Evolutionary conservation across 1,140 invertebrate species (phyloP), one percentile per base, ranked within the genome.

Genomic region (Adelges cooleyi): DNA sequence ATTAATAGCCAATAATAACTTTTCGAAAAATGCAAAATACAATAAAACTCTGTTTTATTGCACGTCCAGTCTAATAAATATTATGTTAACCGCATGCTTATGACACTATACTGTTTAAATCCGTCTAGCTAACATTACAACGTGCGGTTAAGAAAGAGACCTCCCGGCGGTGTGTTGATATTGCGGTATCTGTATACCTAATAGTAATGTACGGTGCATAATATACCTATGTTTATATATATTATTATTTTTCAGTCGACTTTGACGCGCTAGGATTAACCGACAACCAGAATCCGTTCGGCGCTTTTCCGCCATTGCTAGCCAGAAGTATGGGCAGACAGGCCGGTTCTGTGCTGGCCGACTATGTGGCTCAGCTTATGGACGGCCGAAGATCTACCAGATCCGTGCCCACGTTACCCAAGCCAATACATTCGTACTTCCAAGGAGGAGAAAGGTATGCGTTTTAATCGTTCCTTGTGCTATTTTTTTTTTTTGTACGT

Each of bases 261-360:
- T 89, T 91, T 71, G 86, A 90, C 72, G 86, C 86, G 71, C 71
- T 91, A 62, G 88, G 87, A 10, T 70, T 90, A 69, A 90, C 88
- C 6, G 87, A 90, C 69, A 89, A 90, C 70, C 85, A 89, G 71
- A 91, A 90, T 75, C 87, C 87, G 0, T 86, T 87, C 69, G 87
- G 88, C 5, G 82, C 82, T n/a, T 72, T 90, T 36, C 86, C 87
- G 0, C 82, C 86, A 2, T 49, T 78, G 17, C 81, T 89, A 56
- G 84, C 82, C 1, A 74, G 83, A 59, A 85, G 84, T 4, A 82
- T 88, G 77, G 76, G 75, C 5, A 82, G 86, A 10, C 79, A 82
- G 50, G 78, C 84, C 18, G 85, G 86, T 0, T 84, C 83, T 0
- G 79, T 81, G 48, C 77, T 86, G 72, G 82, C 82, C 0, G 81